These are phyloP conservation scores for Drosophila trapezifrons DNA, from an alignment of 1,140 invertebrate species.

Conservation along the genomic window DNA sequence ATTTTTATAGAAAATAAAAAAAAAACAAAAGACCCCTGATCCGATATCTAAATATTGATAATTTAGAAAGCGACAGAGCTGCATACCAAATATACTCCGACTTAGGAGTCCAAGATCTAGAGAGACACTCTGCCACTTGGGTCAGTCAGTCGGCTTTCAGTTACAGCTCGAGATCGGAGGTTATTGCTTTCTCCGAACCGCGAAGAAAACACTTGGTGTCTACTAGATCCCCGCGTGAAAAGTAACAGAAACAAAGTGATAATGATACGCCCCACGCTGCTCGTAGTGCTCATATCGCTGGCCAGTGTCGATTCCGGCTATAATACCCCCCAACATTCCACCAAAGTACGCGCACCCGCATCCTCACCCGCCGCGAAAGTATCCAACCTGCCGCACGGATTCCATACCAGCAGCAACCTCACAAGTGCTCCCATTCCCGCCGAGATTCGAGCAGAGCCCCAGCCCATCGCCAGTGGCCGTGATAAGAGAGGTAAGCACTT, in stretches of 20 bases:
- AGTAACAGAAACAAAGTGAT: constrained; percentile 39
- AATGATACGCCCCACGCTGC: constrained; percentile 65
- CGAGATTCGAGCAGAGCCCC: constrained; percentile 1
- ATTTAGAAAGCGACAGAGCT: constrained; percentile 71
- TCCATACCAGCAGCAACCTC: constrained; percentile 20
- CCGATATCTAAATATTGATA: constrained; percentile 46
- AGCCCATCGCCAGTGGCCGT: constrained; percentile 38
- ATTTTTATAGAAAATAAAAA: constrained; percentile 13
- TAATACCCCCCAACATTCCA: constrained; percentile 32
- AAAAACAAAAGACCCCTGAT: constrained; percentile 26
- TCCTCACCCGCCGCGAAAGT: constrained; percentile 11
- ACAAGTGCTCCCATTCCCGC: constrained; percentile 7
- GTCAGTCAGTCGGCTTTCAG: constrained; percentile 41
- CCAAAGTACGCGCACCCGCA: constrained; percentile 12
- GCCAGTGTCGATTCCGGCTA: constrained; percentile 75
- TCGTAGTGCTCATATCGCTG: constrained; percentile 60
- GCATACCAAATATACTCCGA: constrained; percentile 50
- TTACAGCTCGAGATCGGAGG: constrained; percentile 41
- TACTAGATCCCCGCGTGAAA: constrained; percentile 14
- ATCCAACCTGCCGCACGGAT: constrained; percentile 33
- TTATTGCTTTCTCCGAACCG: constrained; percentile 36
- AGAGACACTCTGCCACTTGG: constrained; percentile 18
- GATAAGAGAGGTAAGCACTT: constrained; percentile 73
- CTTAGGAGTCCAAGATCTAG: constrained; percentile 22
- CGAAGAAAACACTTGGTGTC: constrained; percentile 41